Base-by-base conservation (phyloP, 2,888 invertebrate genomes). In the Pseudoips prasinana region DNA sequence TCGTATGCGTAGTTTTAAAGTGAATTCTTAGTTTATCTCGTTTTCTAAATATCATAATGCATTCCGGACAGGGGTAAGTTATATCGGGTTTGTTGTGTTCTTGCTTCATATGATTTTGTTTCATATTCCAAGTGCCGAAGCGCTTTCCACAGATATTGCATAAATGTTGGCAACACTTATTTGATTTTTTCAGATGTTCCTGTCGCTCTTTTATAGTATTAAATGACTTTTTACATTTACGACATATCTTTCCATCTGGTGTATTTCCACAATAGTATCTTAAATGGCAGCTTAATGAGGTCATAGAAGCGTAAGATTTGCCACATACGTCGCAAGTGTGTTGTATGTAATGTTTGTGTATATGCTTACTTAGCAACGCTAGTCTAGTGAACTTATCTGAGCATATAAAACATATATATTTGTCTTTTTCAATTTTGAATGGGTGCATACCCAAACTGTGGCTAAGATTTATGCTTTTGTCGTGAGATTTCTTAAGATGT, bases 241-340 rank as follows among this genome's bases (percentile, higher is more conserved):
- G 45, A 20, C 58, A 58, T 9, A 31, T 31, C 9, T 28, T 44
- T 23, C 30, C 7, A n/a, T 41, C 41, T 1, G 57, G 38, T 10
- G 24, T 42, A 0, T 26, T 40, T 4, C 49, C 39, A 10, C 59
- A 59, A 3, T 39, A 39, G 23, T 56, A 50, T 5, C 58, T 47
- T 1, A 62, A 39, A 22, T 72, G 71, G 14, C 58, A 54, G 0
- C 58, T 54, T 14, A 72, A 27, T 0, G 61, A 58, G 0, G 67
- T 54, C 1, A 55, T 40, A 0, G 63, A 57, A 0, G 60, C 58
- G 24, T 66, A 72, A 1, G 62, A 62, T 27, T 64, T 69, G 0
- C 72, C 73, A 28, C 73, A 73, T 1, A 56, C 14, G 29, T 74
- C 69, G 5, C 74, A 73, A 0, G 69, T 61, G 22, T 64, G 72